phyloP scores from a whole-genome alignment of 2,888 invertebrate species.

The Dichetophora obliterata region DNA sequence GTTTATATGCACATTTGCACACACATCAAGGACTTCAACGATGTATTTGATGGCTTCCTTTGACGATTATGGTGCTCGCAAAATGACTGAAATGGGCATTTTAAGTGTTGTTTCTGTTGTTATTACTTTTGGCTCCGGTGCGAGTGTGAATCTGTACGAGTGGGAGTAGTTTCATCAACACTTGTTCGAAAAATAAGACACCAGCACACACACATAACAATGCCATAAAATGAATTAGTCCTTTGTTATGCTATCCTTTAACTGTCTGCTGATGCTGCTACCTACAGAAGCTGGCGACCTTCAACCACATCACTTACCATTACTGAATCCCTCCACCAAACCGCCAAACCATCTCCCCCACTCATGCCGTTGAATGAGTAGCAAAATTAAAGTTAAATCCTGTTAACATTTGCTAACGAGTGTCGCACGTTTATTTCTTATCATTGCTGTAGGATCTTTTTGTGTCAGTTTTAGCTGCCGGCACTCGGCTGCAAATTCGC shows the following conservation, averaged over 20 bases:
- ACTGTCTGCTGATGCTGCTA: not conserved
- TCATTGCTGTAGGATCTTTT: conserved; percentile 55
- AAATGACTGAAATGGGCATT: conserved; percentile 48
- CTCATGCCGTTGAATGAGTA: conserved; percentile 15
- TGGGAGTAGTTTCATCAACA: conserved; percentile 30
- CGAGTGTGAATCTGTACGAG: not conserved
- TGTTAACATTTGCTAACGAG: conserved; percentile 47
- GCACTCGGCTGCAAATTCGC: conserved; percentile 19
- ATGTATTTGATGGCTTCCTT: conserved; percentile 37
- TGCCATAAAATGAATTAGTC: conserved; percentile 35
- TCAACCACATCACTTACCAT: not conserved
- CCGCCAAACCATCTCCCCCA: not conserved
- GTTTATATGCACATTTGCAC: conserved; percentile 52
- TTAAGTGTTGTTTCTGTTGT: conserved; percentile 44
- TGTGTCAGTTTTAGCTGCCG: conserved; percentile 42
- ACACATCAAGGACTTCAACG: conserved; percentile 36
- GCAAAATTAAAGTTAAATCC: conserved; percentile 53
- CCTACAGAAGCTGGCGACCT: not conserved
- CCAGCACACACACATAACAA: conserved; percentile 31
- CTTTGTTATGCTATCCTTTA: conserved; percentile 32
- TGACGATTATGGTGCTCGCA: conserved; percentile 49
- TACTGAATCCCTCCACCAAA: not conserved
- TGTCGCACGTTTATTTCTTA: conserved; percentile 55
- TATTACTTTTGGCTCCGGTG: not conserved
- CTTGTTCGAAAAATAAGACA: conserved; percentile 47